A percentile compares a stretch with the other conserved stretches of the same genome.
These are phyloP conservation scores for Platichthys flesus DNA, from an alignment of 2,113 vertebrate genomes.

Conservation along the genomic window DNA sequence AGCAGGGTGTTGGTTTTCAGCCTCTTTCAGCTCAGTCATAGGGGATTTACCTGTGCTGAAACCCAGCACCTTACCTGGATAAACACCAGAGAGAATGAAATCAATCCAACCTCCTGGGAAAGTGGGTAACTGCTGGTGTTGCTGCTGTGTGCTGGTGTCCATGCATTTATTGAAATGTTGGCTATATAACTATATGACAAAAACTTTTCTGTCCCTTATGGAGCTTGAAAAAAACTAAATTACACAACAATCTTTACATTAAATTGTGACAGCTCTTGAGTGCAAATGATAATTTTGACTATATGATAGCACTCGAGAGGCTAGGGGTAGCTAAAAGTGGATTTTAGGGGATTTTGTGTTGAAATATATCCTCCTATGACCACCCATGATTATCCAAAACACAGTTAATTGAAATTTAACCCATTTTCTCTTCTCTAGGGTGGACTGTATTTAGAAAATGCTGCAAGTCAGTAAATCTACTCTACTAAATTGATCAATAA, in stretches of 20 bases:
- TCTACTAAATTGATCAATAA: too few species aligned
- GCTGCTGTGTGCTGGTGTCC: neutral
- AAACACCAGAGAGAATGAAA: slow-evolving; percentile 21
- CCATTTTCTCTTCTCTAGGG: too few species aligned
- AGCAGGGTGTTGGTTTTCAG: slow-evolving; percentile 60
- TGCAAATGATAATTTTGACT: too few species aligned
- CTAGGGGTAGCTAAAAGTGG: too few species aligned
- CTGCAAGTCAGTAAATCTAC: too few species aligned
- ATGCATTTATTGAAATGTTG: slow-evolving; percentile 14
- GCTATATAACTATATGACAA: neutral
- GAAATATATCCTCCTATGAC: too few species aligned
- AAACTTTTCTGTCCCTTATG: neutral
- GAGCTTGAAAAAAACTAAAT: neutral
- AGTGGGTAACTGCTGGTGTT: slow-evolving; percentile 10
- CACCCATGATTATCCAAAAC: too few species aligned
- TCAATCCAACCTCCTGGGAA: slow-evolving; percentile 11
- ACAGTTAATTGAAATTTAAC: too few species aligned
- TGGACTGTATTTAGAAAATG: too few species aligned
- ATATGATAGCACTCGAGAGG: too few species aligned
- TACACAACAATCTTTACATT: neutral
- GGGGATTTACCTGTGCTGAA: slow-evolving; percentile 55
- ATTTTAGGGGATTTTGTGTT: too few species aligned
- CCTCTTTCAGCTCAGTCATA: slow-evolving; percentile 47
- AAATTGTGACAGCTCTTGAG: neutral
- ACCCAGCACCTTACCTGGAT: slow-evolving; percentile 52